Conservation (phyloP, 2,113 vertebrate genomes). For the Scalopus aquaticus region DNA sequence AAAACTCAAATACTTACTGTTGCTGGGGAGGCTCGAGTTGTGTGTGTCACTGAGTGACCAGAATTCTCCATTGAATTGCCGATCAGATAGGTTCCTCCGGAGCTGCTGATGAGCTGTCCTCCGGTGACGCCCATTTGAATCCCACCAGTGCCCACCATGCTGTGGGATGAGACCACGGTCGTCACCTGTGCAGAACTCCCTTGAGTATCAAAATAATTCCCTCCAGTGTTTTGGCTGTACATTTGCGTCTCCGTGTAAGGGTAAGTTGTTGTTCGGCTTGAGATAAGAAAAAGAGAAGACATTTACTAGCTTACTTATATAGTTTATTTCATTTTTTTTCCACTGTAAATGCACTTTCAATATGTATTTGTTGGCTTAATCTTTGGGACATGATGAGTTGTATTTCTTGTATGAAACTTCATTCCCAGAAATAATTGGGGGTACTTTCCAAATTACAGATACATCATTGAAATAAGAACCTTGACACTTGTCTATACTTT, state of each 20-base stretch:
- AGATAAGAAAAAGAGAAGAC: conserved; percentile 75
- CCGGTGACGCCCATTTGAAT: conserved; percentile 91
- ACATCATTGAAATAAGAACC: neutral
- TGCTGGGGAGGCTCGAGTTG: conserved; percentile 89
- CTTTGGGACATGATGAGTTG: neutral
- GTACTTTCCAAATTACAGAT: conserved; percentile 23
- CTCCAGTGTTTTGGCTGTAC: conserved; percentile 91
- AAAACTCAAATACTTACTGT: conserved; percentile 87
- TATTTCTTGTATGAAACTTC: neutral
- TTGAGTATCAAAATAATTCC: conserved; percentile 91
- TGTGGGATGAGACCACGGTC: conserved; percentile 90
- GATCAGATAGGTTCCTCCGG: conserved; percentile 90
- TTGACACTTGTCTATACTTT: neutral
- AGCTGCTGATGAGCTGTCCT: conserved; percentile 91
- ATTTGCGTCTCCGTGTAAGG: conserved; percentile 92
- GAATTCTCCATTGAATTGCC: conserved; percentile 92
- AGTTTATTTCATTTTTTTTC: conserved; percentile 16
- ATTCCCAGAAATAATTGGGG: neutral
- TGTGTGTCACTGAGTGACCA: conserved; percentile 89
- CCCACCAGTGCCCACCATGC: conserved; percentile 90
- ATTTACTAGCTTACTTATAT: conserved; percentile 68
- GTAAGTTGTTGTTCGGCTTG: conserved; percentile 91
- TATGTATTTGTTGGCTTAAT: neutral
- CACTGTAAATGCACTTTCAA: conserved; percentile 5
- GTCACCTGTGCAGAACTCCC: conserved; percentile 91